Evolutionary conservation across 2,888 invertebrate genomes (phyloP), one percentile per base, ranked within the genome.

Genomic region (Colostygia pectinataria): DNA sequence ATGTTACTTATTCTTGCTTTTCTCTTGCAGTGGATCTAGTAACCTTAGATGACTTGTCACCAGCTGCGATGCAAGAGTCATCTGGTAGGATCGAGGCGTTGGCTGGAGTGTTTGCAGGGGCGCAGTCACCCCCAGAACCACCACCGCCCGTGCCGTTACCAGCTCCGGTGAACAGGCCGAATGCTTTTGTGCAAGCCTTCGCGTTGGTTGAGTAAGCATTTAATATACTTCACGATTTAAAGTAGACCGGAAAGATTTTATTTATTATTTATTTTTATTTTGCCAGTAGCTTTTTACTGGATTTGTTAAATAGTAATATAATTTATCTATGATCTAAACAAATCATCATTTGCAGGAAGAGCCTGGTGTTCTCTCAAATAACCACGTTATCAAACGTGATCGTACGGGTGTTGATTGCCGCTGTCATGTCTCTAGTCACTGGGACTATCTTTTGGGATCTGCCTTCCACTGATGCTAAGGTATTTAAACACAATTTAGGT

Each of bases 11-110:
- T 1, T 6, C 5, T 1, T 20, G 20, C 4, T 18, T n/a, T 32
- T 15, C 4, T 4, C 4, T 88, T 90, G 1, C 79, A 98, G 98
- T 98, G 84, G 98, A 98, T 81, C 89, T 98, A 65, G 98, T 98
- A 12, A 98, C 98, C 0, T 80, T 98, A 64, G 98, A 98, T 77
- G 97, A 97, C 77, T 87, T 98, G 40, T 97, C 98, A 2, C 95
- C 97, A 2, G 98, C 98, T 67, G 98, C 98, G 14, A 95, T 98
- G 95, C 81, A 97, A 44, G 98, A 98, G 83, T 98, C 98, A 0
- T 97, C 97, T 5, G 97, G 97, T 53, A 93, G 98, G 62, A 97
- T 98, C 61, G 97, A 97, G 68, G 96, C 97, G 53, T 84, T 98
- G 28, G 96, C 96, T 1, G 96, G 96, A 61, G 93, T 97, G 44